Conservation (phyloP, 1,140 invertebrate genomes). For the Dufourea novaeangliae region DNA sequence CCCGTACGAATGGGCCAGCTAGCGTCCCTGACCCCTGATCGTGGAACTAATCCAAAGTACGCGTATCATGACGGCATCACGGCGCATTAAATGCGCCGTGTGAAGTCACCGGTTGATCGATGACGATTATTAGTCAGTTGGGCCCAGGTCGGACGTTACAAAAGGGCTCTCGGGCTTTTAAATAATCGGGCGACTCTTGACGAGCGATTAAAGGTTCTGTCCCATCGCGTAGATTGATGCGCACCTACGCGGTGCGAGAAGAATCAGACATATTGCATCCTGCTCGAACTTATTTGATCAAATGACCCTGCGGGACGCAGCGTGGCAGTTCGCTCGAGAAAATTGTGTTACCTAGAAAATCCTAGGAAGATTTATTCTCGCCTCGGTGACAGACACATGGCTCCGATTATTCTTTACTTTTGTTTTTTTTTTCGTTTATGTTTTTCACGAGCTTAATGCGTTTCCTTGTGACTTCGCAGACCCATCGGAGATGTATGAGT, state of each 20-base stretch:
- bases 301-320: no score
- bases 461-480: slow-evolving; percentile 27
- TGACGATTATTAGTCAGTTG: slow-evolving; percentile 69
- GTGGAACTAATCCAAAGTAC: slow-evolving; percentile 70
- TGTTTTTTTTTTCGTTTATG: no score
- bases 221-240: slow-evolving; percentile 60
- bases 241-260: slow-evolving; percentile 49
- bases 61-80: slow-evolving; percentile 69
- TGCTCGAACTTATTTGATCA: slow-evolving; percentile 27
- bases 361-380: neutral
- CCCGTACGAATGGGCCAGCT: slow-evolving; percentile 45
- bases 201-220: slow-evolving; percentile 68
- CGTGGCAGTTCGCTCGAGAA: no score
- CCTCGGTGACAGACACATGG: neutral
- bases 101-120: slow-evolving; percentile 68
- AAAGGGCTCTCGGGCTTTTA: slow-evolving; percentile 63
- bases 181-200: slow-evolving; percentile 67
- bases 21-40: slow-evolving; percentile 63
- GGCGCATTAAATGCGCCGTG: slow-evolving; percentile 68
- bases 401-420: neutral
- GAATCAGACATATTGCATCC: slow-evolving; percentile 63
- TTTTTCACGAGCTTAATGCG: neutral
- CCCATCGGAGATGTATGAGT: slow-evolving; percentile 34
- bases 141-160: slow-evolving; percentile 62
- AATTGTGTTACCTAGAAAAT: no score